These are phyloP conservation scores for Etheostoma spectabile DNA, from an alignment of 2,113 vertebrate species.

Conservation along the genomic window DNA sequence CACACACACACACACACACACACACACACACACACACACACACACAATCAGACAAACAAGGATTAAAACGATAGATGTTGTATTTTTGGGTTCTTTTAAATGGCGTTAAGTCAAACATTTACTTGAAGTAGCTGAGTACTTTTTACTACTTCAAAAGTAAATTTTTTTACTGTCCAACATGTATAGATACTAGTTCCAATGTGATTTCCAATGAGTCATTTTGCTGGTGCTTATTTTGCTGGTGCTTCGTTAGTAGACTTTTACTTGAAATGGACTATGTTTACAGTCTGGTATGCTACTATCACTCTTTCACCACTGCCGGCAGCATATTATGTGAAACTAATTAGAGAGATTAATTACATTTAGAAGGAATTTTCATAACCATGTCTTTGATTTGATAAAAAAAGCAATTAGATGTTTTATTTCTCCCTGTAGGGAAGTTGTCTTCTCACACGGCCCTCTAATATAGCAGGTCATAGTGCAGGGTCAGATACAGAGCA, in stretches of 20 bases:
- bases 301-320: not conserved
- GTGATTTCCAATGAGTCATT: not conserved
- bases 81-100: not conserved
- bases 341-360: constrained; percentile 49
- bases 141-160: not conserved
- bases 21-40: too few relatives aligned
- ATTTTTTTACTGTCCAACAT: too few relatives aligned
- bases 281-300: not conserved
- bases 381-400: constrained; percentile 39
- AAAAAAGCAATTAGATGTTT: constrained; percentile 31
- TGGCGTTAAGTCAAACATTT: not conserved
- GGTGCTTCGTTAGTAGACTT: not conserved
- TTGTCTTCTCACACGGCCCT: constrained; percentile 36
- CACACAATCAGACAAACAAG: not conserved
- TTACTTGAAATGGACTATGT: not conserved
- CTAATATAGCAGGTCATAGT: constrained; percentile 39
- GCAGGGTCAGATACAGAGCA: constrained; percentile 3
- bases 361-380: constrained; percentile 33
- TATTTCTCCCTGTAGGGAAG: constrained; percentile 29
- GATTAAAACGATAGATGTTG: not conserved
- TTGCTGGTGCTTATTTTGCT: not conserved
- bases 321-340: not conserved
- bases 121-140: not conserved
- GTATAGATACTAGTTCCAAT: not conserved
- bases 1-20: constrained; percentile 1